These are phyloP conservation scores for Chlorops oryzae DNA, from an alignment of 1,140 invertebrate species.

Conservation along the genomic window DNA sequence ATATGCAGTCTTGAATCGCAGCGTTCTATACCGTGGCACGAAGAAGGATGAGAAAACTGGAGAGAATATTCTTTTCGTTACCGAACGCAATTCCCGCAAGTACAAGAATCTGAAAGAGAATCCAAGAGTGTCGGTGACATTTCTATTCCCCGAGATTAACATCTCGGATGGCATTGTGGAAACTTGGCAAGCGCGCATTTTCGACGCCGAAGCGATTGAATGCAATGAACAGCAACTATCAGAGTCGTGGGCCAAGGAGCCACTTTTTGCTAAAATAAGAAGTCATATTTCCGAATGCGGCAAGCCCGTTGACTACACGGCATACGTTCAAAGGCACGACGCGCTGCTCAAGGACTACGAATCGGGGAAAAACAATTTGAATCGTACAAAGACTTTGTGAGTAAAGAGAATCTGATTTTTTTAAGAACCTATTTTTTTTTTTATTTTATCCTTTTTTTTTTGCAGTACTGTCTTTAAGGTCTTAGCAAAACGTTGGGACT, in stretches of 20 bases:
- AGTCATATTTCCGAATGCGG: slow-evolving; percentile 33
- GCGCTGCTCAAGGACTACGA: slow-evolving; percentile 18
- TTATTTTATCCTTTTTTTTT: not conserved
- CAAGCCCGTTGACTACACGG: slow-evolving; percentile 26
- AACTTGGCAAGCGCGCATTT: slow-evolving; percentile 33
- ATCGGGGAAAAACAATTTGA: slow-evolving; percentile 13
- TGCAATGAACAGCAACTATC: slow-evolving; percentile 20
- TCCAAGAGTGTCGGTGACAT: slow-evolving; percentile 23
- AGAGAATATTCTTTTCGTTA: slow-evolving; percentile 36
- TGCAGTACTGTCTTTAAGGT: slow-evolving; percentile 37
- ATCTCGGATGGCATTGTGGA: not conserved
- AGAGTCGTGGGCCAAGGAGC: slow-evolving; percentile 29
- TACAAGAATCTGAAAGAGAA: slow-evolving; percentile 31
- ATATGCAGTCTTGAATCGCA: slow-evolving; percentile 34
- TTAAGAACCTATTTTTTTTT: not conserved
- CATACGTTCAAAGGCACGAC: slow-evolving; percentile 27
- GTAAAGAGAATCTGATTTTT: slow-evolving; percentile 8
- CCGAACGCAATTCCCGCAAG: slow-evolving; percentile 34
- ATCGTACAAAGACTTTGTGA: slow-evolving; percentile 28
- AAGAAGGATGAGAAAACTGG: slow-evolving; percentile 24
- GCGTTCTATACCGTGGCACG: slow-evolving; percentile 33
- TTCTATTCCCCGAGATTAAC: slow-evolving; percentile 20
- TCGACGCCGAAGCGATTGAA: slow-evolving; percentile 30
- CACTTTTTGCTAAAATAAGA: slow-evolving; percentile 27
- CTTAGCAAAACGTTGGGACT: slow-evolving; percentile 30